Base-by-base conservation (phyloP, 2,888 invertebrate genomes). In the Patella depressa region DNA sequence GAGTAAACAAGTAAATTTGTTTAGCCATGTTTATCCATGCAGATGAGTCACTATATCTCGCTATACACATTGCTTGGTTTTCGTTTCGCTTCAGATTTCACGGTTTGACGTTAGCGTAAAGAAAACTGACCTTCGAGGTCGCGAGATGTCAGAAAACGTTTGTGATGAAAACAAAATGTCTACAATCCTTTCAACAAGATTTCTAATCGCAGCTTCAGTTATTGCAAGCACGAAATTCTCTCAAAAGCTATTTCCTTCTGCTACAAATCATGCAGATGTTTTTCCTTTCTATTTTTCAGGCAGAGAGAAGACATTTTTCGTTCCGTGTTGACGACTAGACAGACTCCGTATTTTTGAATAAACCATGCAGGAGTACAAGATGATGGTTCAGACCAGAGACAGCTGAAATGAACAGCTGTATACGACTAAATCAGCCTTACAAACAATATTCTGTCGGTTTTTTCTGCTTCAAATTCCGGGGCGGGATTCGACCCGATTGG, bases 361-460 rank as follows among this genome's bases (percentile, higher is more conserved):
- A 65, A 24, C 65, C 65, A 24, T 14, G 65, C 19, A 24, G 65
- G 24, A 65, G 24, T 24, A 11, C 45, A 45, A 45, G 65, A 65
- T 24, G 65, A 65, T 65, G 65, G 19, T 19, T 24, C 19, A 24
- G 65, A 24, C 65, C 24, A 24, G 24, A 65, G 65, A 65, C 65
- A 65, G 65, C 65, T 65, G 65, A 65, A 65, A 65, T 65, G 19
- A 65, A 65, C 65, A 65, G 65, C 65, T 65, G 65, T 65, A 65
- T 65, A 65, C 19, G 45, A 45, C 65, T 24, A 65, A 24, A 65
- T 65, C 65, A 65, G 19, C 65, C 65, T 65, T 65, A 65, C 65
- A 65, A 65, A 65, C 65, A 65, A 24, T 65, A 65, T 19, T 19
- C 65, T 65, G 65, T 65, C 65, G 65, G 19, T 17, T 65, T 65